Evolutionary conservation across 2,888 invertebrate species (phyloP).

Genomic region (Venusia cambrica): DNA sequence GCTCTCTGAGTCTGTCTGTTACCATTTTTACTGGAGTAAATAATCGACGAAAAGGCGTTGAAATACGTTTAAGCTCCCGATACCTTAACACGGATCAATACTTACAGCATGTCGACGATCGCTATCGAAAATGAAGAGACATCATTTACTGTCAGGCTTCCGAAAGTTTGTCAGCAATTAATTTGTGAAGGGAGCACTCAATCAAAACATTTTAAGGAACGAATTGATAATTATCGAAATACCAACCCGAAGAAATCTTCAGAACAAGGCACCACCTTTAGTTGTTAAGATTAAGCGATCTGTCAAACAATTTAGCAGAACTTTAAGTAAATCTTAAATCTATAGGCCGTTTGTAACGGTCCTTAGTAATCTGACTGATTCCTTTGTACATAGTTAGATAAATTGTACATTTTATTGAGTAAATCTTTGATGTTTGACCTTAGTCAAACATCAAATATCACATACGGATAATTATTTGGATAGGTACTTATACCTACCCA

Average conservation of each 20-base stretch:
- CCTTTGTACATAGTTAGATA: too few species aligned
- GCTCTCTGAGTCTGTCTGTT: conserved; percentile 23
- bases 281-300: conserved; percentile 15
- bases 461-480: too few species aligned
- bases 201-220: conserved; percentile 31
- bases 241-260: conserved; percentile 31
- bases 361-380: too few species aligned
- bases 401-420: too few species aligned
- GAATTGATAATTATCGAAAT: conserved; percentile 31
- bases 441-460: too few species aligned
- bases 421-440: too few species aligned
- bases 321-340: too few species aligned
- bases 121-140: conserved; percentile 12
- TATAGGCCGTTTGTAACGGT: too few species aligned
- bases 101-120: too few species aligned
- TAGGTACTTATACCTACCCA: too few species aligned
- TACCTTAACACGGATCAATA: too few species aligned
- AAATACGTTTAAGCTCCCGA: too few species aligned
- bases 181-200: conserved; percentile 29
- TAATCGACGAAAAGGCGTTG: conserved; percentile 3
- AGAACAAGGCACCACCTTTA: conserved; percentile 17
- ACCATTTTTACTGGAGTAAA: conserved; percentile 10
- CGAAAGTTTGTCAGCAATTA: conserved; percentile 24
- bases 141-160: conserved; percentile 22
- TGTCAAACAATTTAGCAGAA: conserved; percentile 11